Evolutionary conservation across 2,888 invertebrate genomes (phyloP).

Genomic region (Fragum whitleyi): DNA sequence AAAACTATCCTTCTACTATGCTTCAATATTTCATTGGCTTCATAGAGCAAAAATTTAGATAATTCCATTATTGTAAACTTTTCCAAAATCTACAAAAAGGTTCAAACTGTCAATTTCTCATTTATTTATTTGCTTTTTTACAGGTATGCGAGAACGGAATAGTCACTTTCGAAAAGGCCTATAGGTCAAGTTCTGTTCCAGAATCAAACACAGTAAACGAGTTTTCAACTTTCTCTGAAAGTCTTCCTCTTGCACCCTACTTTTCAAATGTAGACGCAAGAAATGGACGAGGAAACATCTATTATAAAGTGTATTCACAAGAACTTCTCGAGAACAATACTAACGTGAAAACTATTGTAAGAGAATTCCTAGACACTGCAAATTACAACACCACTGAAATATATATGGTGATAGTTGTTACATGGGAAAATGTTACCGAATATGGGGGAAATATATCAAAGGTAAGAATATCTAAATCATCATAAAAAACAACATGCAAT

Average conservation of each 20-base stretch:
- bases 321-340: not conserved
- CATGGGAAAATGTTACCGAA: not conserved
- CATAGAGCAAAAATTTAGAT: too few species aligned
- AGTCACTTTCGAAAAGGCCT: conserved; percentile 34
- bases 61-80: too few species aligned
- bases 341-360: not conserved
- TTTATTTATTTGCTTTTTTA: too few species aligned
- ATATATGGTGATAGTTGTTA: not conserved
- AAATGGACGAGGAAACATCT: conserved; percentile 2
- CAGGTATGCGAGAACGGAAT: conserved; percentile 50
- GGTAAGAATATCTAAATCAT: not conserved
- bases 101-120: too few species aligned
- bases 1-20: too few species aligned
- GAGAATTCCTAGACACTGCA: not conserved
- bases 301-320: not conserved
- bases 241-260: conserved; percentile 1
- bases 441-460: conserved; percentile 1
- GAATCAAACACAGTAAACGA: not conserved
- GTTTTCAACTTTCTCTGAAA: not conserved
- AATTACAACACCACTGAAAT: not conserved
- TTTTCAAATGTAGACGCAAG: conserved; percentile 7
- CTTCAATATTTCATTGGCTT: too few species aligned
- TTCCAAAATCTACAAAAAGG: too few species aligned
- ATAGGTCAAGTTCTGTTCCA: conserved; percentile 28
- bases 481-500: too few species aligned